Conservation (phyloP, 2,888 invertebrate species). For the Arctia plantaginis region DNA sequence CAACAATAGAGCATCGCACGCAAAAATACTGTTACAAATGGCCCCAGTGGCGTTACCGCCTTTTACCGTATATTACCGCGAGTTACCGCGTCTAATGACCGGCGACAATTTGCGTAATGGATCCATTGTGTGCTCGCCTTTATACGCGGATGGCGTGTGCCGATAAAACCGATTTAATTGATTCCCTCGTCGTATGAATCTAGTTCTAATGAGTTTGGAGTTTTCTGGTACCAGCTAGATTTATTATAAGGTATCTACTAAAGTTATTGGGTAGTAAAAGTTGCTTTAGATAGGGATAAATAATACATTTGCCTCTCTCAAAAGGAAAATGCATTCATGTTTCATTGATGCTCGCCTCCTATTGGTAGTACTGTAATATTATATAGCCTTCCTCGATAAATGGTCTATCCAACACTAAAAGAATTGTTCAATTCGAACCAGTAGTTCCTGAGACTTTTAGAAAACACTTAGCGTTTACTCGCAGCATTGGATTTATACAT, state of each 20-base stretch:
- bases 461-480: too few species aligned
- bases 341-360: too few species aligned
- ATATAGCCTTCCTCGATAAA: too few species aligned
- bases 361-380: too few species aligned
- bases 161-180: slow-evolving; percentile 69
- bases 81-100: slow-evolving; percentile 63
- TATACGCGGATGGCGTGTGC: slow-evolving; percentile 80
- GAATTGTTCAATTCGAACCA: too few species aligned
- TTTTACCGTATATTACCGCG: slow-evolving; percentile 29
- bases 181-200: slow-evolving; percentile 67
- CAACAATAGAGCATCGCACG: slow-evolving; percentile 70
- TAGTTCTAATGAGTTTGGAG: slow-evolving; percentile 66
- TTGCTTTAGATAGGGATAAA: neutral
- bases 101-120: slow-evolving; percentile 83
- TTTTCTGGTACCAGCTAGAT: slow-evolving; percentile 19
- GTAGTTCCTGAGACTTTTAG: too few species aligned
- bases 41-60: slow-evolving; percentile 35
- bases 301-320: too few species aligned
- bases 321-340: too few species aligned
- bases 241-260: neutral
- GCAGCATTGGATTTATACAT: too few species aligned
- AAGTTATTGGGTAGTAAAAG: neutral
- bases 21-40: slow-evolving; percentile 77
- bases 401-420: too few species aligned
- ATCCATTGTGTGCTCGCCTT: slow-evolving; percentile 77